Evolutionary conservation across 2,888 invertebrate genomes (phyloP).

Genomic region (Leptopilina syphax): DNA sequence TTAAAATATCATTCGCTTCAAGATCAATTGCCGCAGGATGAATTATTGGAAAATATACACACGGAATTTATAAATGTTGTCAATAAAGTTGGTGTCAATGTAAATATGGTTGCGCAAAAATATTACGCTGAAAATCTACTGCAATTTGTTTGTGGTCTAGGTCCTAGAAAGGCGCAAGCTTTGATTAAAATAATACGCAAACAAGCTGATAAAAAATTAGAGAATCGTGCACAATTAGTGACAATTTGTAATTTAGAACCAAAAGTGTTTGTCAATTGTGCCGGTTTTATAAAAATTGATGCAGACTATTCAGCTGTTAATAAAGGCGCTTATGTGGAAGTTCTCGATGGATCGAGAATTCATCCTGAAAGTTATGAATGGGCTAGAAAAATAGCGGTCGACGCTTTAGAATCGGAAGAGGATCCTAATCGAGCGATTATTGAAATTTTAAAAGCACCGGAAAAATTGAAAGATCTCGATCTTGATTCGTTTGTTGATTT

Average conservation of each 20-base stretch:
- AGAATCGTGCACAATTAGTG: constrained; percentile 95
- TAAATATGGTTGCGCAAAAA: constrained; percentile 92
- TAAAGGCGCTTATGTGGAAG: constrained; percentile 94
- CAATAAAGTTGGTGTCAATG: constrained; percentile 97
- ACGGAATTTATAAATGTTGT: constrained; percentile 94
- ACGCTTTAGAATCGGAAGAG: constrained; percentile 97
- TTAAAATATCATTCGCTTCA: constrained; percentile 92
- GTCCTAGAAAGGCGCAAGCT: constrained; percentile 93
- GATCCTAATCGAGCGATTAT: constrained; percentile 97
- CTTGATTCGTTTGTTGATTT: constrained; percentile 98
- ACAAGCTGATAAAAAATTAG: constrained; percentile 91
- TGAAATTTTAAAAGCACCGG: constrained; percentile 95
- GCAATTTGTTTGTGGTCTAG: constrained; percentile 97
- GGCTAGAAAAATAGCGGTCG: constrained; percentile 99
- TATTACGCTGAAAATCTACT: constrained; percentile 90
- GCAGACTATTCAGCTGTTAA: constrained; percentile 93
- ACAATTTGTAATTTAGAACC: constrained; percentile 97
- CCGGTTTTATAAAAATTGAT: constrained; percentile 98
- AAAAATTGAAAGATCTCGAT: constrained; percentile 94
- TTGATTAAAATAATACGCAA: constrained; percentile 87
- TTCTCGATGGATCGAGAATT: constrained; percentile 95
- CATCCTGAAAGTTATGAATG: constrained; percentile 99
- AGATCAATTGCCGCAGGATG: constrained; percentile 88
- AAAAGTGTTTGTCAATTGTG: constrained; percentile 97
- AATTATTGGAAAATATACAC: constrained; percentile 88